A percentile compares a stretch with the other conserved stretches of the same genome.
phyloP scores from a whole-genome alignment of 1,140 invertebrate species.

The Drosophila miranda region DNA sequence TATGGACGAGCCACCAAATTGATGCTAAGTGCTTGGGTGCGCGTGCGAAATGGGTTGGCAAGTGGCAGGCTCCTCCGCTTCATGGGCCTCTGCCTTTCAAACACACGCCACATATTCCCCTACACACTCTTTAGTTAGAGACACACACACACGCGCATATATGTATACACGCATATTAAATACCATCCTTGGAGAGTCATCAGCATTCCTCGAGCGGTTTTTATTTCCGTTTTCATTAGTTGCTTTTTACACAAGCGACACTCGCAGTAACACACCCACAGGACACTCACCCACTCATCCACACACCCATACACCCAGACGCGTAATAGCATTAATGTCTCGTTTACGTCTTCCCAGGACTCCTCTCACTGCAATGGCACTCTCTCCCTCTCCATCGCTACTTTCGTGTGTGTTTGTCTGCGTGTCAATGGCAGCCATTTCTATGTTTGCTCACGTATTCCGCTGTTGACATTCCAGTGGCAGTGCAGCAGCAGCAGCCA shows the following conservation, averaged over 20 bases:
- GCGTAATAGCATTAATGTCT: slow-evolving; percentile 80
- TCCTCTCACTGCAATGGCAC: slow-evolving; percentile 16
- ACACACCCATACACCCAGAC: slow-evolving; percentile 38
- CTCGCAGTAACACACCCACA: slow-evolving; percentile 38
- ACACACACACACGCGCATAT: slow-evolving; percentile 36
- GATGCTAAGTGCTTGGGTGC: slow-evolving; percentile 78
- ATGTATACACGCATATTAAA: slow-evolving; percentile 66
- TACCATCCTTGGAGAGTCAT: slow-evolving; percentile 81
- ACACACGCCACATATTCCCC: slow-evolving; percentile 36
- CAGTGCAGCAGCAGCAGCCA: slow-evolving; percentile 42
- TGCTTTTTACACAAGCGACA: slow-evolving; percentile 78
- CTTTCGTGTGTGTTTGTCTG: slow-evolving; percentile 28
- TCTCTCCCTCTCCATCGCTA: background rate
- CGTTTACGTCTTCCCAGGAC: slow-evolving; percentile 64
- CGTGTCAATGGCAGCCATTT: slow-evolving; percentile 79
- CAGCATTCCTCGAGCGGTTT: slow-evolving; percentile 80
- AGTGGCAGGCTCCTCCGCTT: background rate
- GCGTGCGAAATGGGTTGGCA: slow-evolving; percentile 74
- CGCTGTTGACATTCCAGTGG: slow-evolving; percentile 73
- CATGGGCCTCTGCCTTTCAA: slow-evolving; percentile 24
- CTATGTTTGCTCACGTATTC: slow-evolving; percentile 80
- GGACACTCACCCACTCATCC: slow-evolving; percentile 28
- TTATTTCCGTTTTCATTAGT: slow-evolving; percentile 81
- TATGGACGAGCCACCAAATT: slow-evolving; percentile 76
- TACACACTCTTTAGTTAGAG: slow-evolving; percentile 24